A percentile compares a stretch with the other conserved stretches of the same genome.
Evolutionary conservation across 2,888 invertebrate genomes (phyloP).

Genomic region (Caenorhabditis zanzibari): DNA sequence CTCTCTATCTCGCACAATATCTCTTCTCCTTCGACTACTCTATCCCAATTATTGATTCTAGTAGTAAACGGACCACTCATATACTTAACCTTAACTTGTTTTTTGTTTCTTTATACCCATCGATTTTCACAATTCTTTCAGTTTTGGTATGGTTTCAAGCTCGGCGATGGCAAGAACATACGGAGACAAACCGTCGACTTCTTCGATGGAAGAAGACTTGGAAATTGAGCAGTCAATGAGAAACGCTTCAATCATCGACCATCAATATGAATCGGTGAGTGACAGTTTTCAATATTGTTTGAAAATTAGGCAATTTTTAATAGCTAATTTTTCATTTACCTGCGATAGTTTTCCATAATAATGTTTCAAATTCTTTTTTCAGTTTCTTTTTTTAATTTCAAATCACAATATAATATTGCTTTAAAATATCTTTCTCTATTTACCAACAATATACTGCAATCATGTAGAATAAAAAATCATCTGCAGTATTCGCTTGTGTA

Average conservation of each 20-base stretch:
- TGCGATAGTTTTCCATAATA: too few relatives aligned
- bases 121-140: background rate
- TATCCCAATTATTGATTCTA: slow-evolving; percentile 46
- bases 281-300: background rate
- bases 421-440: too few relatives aligned
- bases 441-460: background rate
- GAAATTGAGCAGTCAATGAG: slow-evolving; percentile 64
- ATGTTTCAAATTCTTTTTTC: too few relatives aligned
- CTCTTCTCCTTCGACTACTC: slow-evolving; percentile 18
- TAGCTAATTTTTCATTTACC: background rate
- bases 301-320: background rate
- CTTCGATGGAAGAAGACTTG: slow-evolving; percentile 63
- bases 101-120: background rate
- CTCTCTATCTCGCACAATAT: background rate
- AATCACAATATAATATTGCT: too few relatives aligned
- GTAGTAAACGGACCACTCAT: slow-evolving; percentile 15
- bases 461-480: too few relatives aligned
- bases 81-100: background rate
- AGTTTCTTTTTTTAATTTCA: too few relatives aligned
- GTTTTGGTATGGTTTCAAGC: slow-evolving; percentile 56
- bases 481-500: background rate
- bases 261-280: slow-evolving; percentile 62
- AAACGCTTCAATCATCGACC: slow-evolving; percentile 62
- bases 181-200: slow-evolving; percentile 52
- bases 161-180: slow-evolving; percentile 38